Conservation (phyloP, 2,797 vertebrate species). For the Enteromius trimaculatus region DNA sequence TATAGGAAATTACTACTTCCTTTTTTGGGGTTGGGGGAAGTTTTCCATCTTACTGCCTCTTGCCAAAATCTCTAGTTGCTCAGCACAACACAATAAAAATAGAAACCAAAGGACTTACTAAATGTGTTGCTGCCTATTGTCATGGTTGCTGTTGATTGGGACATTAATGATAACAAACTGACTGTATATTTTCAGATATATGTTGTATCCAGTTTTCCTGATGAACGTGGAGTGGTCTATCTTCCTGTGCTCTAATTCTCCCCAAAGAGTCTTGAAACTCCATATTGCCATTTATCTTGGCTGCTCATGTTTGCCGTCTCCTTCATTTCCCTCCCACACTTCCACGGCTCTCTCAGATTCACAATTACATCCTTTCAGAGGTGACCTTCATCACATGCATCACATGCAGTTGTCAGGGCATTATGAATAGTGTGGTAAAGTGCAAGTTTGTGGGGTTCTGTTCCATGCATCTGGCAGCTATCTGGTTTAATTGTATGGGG, state of each 20-base stretch:
- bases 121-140: conserved; percentile 5
- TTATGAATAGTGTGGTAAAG: conserved; percentile 22
- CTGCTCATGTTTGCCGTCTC: neutral
- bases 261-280: neutral
- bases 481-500: conserved; percentile 75
- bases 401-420: neutral
- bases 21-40: neutral
- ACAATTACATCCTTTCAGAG: neutral
- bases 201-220: neutral
- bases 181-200: neutral
- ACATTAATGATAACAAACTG: neutral
- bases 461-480: conserved; percentile 75
- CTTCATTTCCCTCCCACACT: neutral
- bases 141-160: neutral
- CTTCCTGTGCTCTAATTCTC: neutral
- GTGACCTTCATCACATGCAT: neutral
- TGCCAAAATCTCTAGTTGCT: neutral
- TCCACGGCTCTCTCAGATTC: neutral
- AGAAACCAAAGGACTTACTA: neutral
- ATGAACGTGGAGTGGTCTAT: neutral
- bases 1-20: neutral
- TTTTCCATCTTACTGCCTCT: neutral
- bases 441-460: conserved; percentile 16
- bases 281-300: neutral
- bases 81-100: neutral